Evolutionary conservation across 2,888 invertebrate species (phyloP).

Genomic region (Plagodis dolabraria): DNA sequence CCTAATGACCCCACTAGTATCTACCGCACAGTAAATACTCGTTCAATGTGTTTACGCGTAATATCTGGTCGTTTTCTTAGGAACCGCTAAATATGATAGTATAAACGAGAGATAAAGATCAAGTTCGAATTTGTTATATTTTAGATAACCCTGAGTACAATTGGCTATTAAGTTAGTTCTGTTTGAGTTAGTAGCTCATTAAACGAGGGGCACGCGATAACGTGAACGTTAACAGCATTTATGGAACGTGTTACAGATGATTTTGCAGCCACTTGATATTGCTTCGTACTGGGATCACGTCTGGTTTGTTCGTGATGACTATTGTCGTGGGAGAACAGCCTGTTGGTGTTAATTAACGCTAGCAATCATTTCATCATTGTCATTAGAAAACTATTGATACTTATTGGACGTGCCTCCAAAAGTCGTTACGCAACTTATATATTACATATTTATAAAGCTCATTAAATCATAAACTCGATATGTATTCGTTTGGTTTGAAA

Average conservation of each 20-base stretch:
- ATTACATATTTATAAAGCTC: background rate
- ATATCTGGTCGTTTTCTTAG: background rate
- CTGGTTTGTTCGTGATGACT: constrained; percentile 19
- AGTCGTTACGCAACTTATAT: background rate
- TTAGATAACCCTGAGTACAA: constrained; percentile 35
- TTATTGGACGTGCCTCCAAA: constrained; percentile 5
- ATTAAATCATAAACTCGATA: background rate
- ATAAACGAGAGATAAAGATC: constrained; percentile 21
- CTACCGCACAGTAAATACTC: constrained; percentile 19
- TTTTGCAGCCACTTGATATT: constrained; percentile 42
- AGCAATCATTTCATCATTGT: constrained; percentile 36
- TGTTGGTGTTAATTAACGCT: constrained; percentile 32
- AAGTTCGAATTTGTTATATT: constrained; percentile 31
- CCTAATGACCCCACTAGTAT: constrained; percentile 50
- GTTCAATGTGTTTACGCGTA: constrained; percentile 11
- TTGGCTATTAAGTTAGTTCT: constrained; percentile 50
- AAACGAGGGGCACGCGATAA: constrained; percentile 65
- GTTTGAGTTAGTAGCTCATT: constrained; percentile 56
- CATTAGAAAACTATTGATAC: constrained; percentile 6
- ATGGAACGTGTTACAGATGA: constrained; percentile 39
- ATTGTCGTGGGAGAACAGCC: constrained; percentile 35
- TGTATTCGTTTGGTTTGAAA: no score
- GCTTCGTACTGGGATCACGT: constrained; percentile 25
- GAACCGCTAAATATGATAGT: constrained; percentile 26
- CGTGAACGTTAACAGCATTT: constrained; percentile 54